A percentile compares a stretch with the other conserved stretches of the same genome.
These are phyloP conservation scores for Cheilosia variabilis DNA, from an alignment of 2,888 invertebrate species.

Conservation along the genomic window DNA sequence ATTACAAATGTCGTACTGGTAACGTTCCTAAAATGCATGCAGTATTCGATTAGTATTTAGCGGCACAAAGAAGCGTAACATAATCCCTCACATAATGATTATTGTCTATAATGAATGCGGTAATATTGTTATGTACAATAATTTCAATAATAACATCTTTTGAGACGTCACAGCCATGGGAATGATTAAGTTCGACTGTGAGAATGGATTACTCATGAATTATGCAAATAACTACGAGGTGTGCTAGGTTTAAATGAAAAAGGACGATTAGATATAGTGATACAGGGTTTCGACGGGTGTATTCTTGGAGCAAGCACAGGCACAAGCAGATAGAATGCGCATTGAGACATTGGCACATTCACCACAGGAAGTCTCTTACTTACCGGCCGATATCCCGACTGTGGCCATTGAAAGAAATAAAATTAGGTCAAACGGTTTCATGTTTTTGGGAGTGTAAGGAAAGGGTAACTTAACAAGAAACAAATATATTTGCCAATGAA, in stretches of 20 bases:
- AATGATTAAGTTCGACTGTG: conserved; percentile 11
- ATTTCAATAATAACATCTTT: background rate
- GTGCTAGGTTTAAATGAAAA: conserved; percentile 31
- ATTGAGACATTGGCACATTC: conserved; percentile 35
- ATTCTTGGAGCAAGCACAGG: conserved; percentile 58
- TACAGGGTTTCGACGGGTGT: background rate
- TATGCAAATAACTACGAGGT: conserved; percentile 29
- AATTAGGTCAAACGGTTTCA: conserved; percentile 58
- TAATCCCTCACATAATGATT: background rate
- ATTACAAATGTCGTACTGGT: no score
- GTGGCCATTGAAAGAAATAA: conserved; percentile 66
- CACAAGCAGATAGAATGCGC: conserved; percentile 61
- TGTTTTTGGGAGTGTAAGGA: conserved; percentile 18
- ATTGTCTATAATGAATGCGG: background rate
- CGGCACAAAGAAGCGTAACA: no score
- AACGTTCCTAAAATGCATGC: no score
- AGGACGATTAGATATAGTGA: background rate
- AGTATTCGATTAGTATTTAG: no score
- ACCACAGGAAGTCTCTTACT: conserved; percentile 56
- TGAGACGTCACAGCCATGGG: conserved; percentile 11
- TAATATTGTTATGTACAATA: background rate
- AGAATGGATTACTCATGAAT: background rate
- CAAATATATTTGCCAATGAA: conserved; percentile 48
- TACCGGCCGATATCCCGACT: conserved; percentile 75
- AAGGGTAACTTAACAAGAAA: conserved; percentile 6